Base-by-base conservation (phyloP, 2,888 invertebrate species). In the Cyclophora albipunctata region DNA sequence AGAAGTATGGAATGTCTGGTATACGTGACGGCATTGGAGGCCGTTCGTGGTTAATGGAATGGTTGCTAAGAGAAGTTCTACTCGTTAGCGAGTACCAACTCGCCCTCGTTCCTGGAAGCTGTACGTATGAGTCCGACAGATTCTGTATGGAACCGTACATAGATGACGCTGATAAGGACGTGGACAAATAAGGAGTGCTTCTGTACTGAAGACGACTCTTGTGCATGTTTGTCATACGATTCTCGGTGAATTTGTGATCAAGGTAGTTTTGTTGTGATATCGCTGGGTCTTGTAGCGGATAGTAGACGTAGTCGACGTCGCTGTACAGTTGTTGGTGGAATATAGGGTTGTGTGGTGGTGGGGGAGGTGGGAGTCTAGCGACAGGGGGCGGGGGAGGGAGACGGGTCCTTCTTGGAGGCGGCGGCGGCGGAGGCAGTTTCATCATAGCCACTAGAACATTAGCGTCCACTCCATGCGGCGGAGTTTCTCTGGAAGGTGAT, bases 271-370 rank as follows among this genome's bases (percentile, higher is more conserved):
- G 96, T 72, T 96, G 95, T 58, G 96, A 96, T 45, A 96, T 91
- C 0, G 95, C 93, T 5, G 96, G 96, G 79, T 97, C 96, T 81
- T 96, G 96, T 55, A 96, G 79, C 0, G 96, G 96, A 71, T 96
- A 97, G 75, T 96, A 95, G 4, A 97, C 96, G 70, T 96, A 97
- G 79, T 97, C 96, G 3, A 96, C 95, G 70, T 97, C 96, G 54
- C 96, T 96, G 67, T 95, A 96, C 51, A 97, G 90, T 72, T 96
- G 96, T 69, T 96, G 95, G 66, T 96, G 95, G 68, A 96, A 97
- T 69, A 95, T 93, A 58, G 96, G 95, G 55, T 96, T 93, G 71
- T 96, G 96, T 0, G 94, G 94, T 0, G 95, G 93, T 3, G 94
- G 86, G 43, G 92, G 91, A 0, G 93, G 92, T 3, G 93, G 93